phyloP scores from a whole-genome alignment of 92 coral and sea anemone species.

The Zoanthus sansibaricus region DNA sequence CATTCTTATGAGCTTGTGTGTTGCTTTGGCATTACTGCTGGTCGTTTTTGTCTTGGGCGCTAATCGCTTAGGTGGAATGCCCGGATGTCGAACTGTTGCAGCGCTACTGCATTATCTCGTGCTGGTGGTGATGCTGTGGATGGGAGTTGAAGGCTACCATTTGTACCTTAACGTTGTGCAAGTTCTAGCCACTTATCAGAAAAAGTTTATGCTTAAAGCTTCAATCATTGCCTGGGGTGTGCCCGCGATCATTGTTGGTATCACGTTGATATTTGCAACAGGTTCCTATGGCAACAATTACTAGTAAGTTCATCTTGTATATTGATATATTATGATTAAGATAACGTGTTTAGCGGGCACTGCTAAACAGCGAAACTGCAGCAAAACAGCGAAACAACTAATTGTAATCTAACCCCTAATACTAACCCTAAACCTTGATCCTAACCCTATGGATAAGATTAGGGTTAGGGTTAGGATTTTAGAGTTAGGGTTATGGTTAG shows the following conservation, averaged over 20 bases:
- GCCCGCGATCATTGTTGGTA: constrained; percentile 73
- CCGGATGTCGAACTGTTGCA: constrained; percentile 82
- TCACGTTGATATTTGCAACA: constrained; percentile 69
- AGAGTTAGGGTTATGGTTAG: too few species aligned
- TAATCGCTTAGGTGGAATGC: constrained; percentile 52
- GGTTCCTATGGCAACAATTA: constrained; percentile 65
- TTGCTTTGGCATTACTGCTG: constrained; percentile 85
- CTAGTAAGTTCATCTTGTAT: constrained; percentile 35
- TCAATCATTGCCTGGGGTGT: constrained; percentile 89
- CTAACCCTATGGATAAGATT: too few species aligned
- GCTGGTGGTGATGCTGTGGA: constrained; percentile 83
- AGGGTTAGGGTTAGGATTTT: too few species aligned
- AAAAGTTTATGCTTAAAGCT: constrained; percentile 86
- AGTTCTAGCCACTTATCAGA: constrained; percentile 87
- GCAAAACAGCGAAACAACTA: too few species aligned
- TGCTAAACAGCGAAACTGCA: too few species aligned
- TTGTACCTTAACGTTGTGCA: constrained; percentile 88
- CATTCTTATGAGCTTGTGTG: constrained; percentile 86
- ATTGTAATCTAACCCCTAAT: too few species aligned
- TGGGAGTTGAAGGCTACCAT: constrained; percentile 94
- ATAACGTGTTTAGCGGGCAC: too few species aligned
- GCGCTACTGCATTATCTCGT: constrained; percentile 82
- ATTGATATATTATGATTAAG: too few species aligned
- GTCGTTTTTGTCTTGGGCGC: constrained; percentile 84
- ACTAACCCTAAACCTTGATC: too few species aligned